A percentile compares a stretch with the other conserved stretches of the same genome.
Evolutionary conservation across 2,888 invertebrate species (phyloP).

Genomic region (Drosophila pegasa): DNA sequence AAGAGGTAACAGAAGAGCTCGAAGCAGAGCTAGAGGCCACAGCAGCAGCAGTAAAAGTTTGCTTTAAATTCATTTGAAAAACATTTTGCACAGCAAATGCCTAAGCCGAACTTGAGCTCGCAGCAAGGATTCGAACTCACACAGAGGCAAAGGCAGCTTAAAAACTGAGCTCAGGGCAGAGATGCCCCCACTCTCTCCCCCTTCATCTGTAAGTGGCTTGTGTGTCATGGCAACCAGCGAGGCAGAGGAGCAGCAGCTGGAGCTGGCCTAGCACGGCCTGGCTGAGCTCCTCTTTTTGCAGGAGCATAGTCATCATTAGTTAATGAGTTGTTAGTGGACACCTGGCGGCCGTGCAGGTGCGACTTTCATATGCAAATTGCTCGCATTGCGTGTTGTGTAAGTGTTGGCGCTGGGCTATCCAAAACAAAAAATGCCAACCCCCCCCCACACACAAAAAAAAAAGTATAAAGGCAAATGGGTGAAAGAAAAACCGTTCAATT

Average conservation of each 20-base stretch:
- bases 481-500: conserved; percentile 65
- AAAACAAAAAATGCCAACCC: conserved; percentile 42
- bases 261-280: too few species aligned
- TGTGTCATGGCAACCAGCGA: conserved; percentile 4
- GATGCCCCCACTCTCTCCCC: too few species aligned
- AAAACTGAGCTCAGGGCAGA: too few species aligned
- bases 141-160: too few species aligned
- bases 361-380: conserved; percentile 71
- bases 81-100: not conserved
- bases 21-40: not conserved
- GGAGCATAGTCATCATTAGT: conserved; percentile 51
- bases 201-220: too few species aligned
- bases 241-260: not conserved
- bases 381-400: conserved; percentile 51
- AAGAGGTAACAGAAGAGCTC: not conserved
- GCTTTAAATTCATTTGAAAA: conserved; percentile 28
- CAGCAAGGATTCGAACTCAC: too few species aligned
- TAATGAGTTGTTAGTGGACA: conserved; percentile 10
- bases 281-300: not conserved
- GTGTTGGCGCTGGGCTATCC: conserved; percentile 28
- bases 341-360: conserved; percentile 22
- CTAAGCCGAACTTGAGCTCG: too few species aligned
- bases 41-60: conserved; percentile 7
- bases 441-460: conserved; percentile 2
- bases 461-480: not conserved